Conservation (phyloP, 2,113 vertebrate species). For the Calidris pugnax region DNA sequence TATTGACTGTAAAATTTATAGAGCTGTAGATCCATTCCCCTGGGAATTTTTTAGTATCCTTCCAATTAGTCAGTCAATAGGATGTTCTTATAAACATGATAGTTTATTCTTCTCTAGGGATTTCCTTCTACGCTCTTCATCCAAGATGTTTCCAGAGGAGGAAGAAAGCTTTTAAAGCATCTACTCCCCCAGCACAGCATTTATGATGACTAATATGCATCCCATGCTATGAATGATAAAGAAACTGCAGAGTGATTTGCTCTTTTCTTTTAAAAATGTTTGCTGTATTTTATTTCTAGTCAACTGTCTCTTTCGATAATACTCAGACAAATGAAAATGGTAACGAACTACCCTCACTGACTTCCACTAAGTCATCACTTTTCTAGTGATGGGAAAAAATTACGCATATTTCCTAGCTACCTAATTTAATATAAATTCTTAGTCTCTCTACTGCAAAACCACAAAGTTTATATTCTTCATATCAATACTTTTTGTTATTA, state of each 20-base stretch:
- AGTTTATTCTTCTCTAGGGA: constrained; percentile 64
- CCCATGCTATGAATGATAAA: constrained; percentile 44
- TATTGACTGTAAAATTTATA: constrained; percentile 60
- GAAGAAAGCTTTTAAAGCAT: constrained; percentile 53
- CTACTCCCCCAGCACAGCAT: background rate
- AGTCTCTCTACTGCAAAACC: background rate
- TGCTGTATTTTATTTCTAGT: constrained; percentile 36
- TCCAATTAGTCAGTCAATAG: constrained; percentile 70
- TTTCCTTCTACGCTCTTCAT: constrained; percentile 47
- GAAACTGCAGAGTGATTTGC: constrained; percentile 10
- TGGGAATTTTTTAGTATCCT: constrained; percentile 61
- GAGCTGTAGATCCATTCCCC: constrained; percentile 42
- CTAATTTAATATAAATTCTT: background rate
- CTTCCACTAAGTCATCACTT: constrained; percentile 28
- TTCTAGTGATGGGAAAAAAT: constrained; percentile 18
- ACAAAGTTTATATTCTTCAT: background rate
- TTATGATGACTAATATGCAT: constrained; percentile 58
- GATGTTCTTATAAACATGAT: constrained; percentile 69
- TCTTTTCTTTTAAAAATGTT: constrained; percentile 51
- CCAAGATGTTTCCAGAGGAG: constrained; percentile 58
- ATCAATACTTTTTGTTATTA: background rate
- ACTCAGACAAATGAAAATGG: constrained; percentile 39
- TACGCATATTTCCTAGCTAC: constrained; percentile 2
- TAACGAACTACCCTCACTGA: constrained; percentile 25
- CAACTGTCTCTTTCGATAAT: constrained; percentile 35